These are phyloP conservation scores for Ectemnius lituratus DNA, from an alignment of 2,888 invertebrate genomes.

Conservation along the genomic window DNA sequence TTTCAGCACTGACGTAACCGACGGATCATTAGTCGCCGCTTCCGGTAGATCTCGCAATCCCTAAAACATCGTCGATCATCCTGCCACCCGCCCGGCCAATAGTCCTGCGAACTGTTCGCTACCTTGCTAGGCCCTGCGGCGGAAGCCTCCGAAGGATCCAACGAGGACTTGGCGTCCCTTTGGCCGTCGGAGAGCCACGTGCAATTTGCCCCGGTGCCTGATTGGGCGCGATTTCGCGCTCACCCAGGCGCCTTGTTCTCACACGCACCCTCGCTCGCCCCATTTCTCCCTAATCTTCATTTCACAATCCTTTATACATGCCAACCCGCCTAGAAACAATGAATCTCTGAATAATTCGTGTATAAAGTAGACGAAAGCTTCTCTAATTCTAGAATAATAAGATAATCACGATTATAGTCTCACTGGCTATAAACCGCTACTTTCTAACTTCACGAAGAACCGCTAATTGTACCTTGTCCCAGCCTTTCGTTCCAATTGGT, in stretches of 20 bases:
- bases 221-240: conserved; percentile 51
- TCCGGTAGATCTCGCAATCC: conserved; percentile 60
- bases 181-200: conserved; percentile 48
- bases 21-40: conserved; percentile 55
- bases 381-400: no score
- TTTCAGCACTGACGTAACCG: conserved; percentile 55
- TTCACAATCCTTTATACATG: neutral
- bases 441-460: no score
- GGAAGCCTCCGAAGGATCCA: conserved; percentile 45
- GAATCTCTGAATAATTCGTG: neutral
- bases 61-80: conserved; percentile 61
- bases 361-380: neutral
- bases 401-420: no score
- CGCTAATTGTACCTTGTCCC: no score
- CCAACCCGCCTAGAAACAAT: neutral
- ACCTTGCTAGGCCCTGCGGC: conserved; percentile 42
- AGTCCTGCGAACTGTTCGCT: conserved; percentile 44
- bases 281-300: neutral
- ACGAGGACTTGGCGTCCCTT: conserved; percentile 50
- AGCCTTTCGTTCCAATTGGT: no score
- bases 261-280: conserved; percentile 24
- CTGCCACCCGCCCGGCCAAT: conserved; percentile 30
- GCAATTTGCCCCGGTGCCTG: conserved; percentile 52
- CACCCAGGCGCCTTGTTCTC: conserved; percentile 34
- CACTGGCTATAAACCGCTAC: no score